phyloP scores from a whole-genome alignment of 2,888 invertebrate species.

The Lepidochrysops patricia region DNA sequence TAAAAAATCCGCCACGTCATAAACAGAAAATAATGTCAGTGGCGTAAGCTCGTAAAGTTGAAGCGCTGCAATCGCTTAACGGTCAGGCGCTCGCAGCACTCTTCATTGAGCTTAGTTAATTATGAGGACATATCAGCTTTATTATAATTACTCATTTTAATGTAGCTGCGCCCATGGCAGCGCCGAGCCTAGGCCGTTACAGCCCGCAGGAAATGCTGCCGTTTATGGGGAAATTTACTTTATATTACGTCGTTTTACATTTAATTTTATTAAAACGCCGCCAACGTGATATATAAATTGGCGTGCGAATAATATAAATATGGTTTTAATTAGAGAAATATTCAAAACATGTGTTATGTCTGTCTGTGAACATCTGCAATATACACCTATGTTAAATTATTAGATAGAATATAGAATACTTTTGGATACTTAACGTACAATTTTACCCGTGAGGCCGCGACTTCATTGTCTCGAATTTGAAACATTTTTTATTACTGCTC shows the following conservation, averaged over 20 bases:
- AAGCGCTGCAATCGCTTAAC: conserved; percentile 27
- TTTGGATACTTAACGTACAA: too few species aligned
- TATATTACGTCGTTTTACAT: conserved; percentile 16
- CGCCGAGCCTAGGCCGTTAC: conserved; percentile 35
- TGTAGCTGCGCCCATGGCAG: conserved; percentile 57
- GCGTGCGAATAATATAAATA: background rate
- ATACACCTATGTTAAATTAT: too few species aligned
- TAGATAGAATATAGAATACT: too few species aligned
- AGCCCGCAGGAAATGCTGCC: conserved; percentile 14
- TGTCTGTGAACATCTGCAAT: background rate
- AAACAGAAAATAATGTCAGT: too few species aligned
- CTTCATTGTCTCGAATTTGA: too few species aligned
- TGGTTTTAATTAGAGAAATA: background rate
- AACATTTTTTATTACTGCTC: too few species aligned
- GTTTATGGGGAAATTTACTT: conserved; percentile 16
- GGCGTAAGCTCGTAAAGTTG: conserved; percentile 19
- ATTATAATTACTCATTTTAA: conserved; percentile 74
- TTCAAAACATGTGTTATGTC: background rate
- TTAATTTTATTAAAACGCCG: conserved; percentile 16
- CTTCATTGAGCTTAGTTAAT: conserved; percentile 71
- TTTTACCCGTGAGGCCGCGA: too few species aligned
- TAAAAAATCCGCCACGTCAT: too few species aligned
- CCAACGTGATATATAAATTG: conserved; percentile 1
- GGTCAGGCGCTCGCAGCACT: conserved; percentile 51
- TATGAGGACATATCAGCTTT: conserved; percentile 70